These are phyloP conservation scores for Acleris cristana DNA, from an alignment of 2,888 invertebrate species.

Conservation along the genomic window DNA sequence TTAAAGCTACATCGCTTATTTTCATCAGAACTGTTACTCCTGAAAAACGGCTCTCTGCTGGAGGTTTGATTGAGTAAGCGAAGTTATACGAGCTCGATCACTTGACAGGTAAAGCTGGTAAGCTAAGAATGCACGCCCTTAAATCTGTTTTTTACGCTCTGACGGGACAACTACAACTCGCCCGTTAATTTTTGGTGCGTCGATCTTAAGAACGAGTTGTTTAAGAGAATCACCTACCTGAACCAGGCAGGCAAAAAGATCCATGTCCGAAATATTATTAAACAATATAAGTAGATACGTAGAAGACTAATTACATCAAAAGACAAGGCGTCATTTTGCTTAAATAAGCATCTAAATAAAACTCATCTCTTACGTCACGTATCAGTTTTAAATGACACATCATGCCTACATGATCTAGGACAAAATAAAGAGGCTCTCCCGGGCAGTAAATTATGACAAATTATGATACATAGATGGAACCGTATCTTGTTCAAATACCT, in stretches of 20 bases:
- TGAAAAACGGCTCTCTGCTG: no score
- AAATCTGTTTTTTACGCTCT: no score
- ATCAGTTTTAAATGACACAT: conserved; percentile 1
- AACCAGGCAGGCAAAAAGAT: neutral
- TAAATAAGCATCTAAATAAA: neutral
- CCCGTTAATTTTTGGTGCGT: no score
- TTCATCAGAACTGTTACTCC: no score
- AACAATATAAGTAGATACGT: neutral
- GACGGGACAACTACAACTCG: no score
- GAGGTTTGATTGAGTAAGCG: no score
- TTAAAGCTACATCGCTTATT: no score
- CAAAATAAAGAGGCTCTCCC: conserved; percentile 33
- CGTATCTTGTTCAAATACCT: neutral
- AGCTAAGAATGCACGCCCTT: no score
- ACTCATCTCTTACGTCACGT: neutral
- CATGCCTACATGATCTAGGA: conserved; percentile 22
- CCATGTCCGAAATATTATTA: neutral
- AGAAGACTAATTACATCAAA: no score
- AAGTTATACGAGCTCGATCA: no score
- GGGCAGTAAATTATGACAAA: conserved; percentile 14
- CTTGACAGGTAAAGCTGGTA: no score
- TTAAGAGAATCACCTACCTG: neutral
- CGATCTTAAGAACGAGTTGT: neutral
- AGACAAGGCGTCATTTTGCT: neutral
- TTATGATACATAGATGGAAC: neutral